Evolutionary conservation across 2,113 vertebrate genomes (phyloP).

Genomic region (Ciconia maguari): DNA sequence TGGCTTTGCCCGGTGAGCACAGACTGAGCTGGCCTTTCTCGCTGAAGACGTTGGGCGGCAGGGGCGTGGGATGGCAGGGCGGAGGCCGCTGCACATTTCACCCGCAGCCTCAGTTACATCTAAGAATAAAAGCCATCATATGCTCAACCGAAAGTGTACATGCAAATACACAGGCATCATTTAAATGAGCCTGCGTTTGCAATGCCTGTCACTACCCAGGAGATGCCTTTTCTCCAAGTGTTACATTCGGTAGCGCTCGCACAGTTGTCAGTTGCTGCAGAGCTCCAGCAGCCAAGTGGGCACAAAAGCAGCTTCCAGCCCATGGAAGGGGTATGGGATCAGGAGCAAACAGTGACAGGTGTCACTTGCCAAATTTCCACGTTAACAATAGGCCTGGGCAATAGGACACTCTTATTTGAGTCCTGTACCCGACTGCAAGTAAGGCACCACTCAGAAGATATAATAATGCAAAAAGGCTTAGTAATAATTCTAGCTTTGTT

Average conservation of each 20-base stretch:
- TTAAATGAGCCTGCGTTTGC: not conserved
- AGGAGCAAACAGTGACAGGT: not conserved
- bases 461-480: not conserved
- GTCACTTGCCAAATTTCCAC: slow-evolving; percentile 4
- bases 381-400: not conserved
- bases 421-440: not conserved
- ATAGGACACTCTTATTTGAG: not conserved
- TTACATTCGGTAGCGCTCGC: not conserved
- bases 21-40: not conserved
- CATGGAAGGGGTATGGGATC: slow-evolving; percentile 1
- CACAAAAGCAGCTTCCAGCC: slow-evolving; percentile 34
- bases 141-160: not conserved
- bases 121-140: not conserved
- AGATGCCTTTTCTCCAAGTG: not conserved
- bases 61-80: not conserved
- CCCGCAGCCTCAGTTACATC: not conserved
- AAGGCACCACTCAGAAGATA: not conserved
- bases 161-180: not conserved
- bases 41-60: accelerated
- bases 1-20: not conserved
- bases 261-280: not conserved
- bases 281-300: not conserved
- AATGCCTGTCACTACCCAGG: not conserved
- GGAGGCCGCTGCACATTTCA: not conserved
- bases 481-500: not conserved